Evolutionary conservation across 2,797 vertebrate species (phyloP).

Genomic region (Vultur gryphus): DNA sequence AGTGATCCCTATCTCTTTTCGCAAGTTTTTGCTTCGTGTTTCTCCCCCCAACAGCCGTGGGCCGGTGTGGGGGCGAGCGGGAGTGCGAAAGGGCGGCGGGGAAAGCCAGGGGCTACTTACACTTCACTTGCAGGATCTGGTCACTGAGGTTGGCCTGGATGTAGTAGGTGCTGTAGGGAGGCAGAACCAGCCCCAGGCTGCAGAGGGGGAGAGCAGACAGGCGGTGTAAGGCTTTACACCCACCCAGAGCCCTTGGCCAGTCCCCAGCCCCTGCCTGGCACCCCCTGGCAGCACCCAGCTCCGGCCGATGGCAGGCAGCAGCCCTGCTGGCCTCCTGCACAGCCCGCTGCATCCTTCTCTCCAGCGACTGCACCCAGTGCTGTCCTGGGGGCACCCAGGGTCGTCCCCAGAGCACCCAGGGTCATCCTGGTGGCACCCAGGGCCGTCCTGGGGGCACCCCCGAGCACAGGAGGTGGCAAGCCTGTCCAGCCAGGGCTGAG

Average conservation of each 20-base stretch:
- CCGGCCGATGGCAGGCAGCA: background rate
- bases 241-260: background rate
- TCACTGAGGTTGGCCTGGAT: conserved; percentile 98
- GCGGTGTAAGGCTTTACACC: background rate
- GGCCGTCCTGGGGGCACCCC: background rate
- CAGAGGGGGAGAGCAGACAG: conserved; percentile 36
- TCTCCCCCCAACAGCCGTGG: background rate
- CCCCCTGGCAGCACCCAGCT: background rate
- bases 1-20: background rate
- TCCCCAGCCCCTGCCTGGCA: background rate
- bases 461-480: background rate
- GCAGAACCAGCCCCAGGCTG: conserved; percentile 95
- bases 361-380: background rate
- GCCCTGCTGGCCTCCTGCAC: background rate
- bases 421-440: background rate
- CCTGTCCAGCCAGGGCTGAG: background rate
- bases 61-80: conserved; percentile 14
- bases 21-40: background rate
- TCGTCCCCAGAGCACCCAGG: no score
- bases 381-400: background rate
- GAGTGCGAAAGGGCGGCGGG: conserved; percentile 56
- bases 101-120: conserved; percentile 87
- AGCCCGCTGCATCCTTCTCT: background rate
- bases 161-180: conserved; percentile 95
- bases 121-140: conserved; percentile 99